Evolutionary conservation across 2,888 invertebrate genomes (phyloP).

Genomic region (Adelphocoris suturalis): DNA sequence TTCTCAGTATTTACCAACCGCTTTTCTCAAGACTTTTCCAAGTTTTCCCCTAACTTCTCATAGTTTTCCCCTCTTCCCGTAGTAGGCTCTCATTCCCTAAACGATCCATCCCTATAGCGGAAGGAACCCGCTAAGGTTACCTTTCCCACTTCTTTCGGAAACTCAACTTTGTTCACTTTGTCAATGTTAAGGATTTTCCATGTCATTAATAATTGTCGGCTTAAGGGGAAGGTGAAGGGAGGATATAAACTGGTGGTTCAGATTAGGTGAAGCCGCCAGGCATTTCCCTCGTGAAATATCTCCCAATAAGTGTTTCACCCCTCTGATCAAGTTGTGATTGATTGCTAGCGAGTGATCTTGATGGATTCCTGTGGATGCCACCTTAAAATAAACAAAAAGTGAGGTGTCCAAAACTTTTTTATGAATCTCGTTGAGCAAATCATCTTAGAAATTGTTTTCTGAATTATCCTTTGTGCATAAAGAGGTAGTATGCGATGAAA

Average conservation of each 20-base stretch:
- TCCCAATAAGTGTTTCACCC: constrained; percentile 17
- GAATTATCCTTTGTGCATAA: too few species aligned
- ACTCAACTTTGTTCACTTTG: constrained; percentile 26
- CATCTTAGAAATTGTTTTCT: too few species aligned
- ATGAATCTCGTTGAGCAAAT: neutral
- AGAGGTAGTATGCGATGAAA: too few species aligned
- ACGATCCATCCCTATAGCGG: neutral
- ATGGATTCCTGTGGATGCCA: neutral
- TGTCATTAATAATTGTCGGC: constrained; percentile 39
- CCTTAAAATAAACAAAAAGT: neutral
- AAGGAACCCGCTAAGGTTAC: neutral
- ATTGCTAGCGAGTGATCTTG: neutral
- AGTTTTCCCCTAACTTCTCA: neutral
- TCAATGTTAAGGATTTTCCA: constrained; percentile 34
- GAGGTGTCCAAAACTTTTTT: neutral
- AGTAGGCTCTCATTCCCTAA: neutral
- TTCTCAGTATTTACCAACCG: neutral
- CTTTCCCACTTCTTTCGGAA: constrained; percentile 3
- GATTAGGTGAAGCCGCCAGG: constrained; percentile 6
- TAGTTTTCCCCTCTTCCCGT: neutral
- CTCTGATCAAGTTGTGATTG: constrained; percentile 36
- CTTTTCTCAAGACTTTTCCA: neutral
- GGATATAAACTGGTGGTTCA: constrained; percentile 36
- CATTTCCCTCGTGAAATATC: constrained; percentile 15
- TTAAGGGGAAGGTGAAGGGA: neutral